phyloP scores from a whole-genome alignment of 2,888 invertebrate species.

The Ennomos erosarius region DNA sequence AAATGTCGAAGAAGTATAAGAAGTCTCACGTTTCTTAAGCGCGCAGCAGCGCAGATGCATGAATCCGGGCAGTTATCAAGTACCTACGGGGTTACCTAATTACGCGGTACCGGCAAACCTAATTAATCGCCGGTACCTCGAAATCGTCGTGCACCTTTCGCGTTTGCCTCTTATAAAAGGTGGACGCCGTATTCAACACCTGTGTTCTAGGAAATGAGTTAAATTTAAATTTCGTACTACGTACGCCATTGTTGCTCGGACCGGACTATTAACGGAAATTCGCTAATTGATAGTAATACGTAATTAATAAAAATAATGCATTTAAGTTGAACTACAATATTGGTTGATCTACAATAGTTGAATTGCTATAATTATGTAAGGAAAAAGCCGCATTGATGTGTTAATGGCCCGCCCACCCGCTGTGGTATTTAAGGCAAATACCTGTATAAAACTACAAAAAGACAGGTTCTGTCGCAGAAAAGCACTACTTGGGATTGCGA shows the following conservation, averaged over 20 bases:
- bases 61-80: conserved; percentile 49
- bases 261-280: conserved; percentile 37
- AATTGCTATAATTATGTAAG: conserved; percentile 30
- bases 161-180: conserved; percentile 54
- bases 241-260: conserved; percentile 46
- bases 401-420: conserved; percentile 32
- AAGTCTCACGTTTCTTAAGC: conserved; percentile 40
- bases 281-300: neutral
- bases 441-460: conserved; percentile 33
- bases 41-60: conserved; percentile 13
- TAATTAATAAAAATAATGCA: conserved; percentile 38
- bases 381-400: conserved; percentile 37
- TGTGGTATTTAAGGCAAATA: conserved; percentile 25
- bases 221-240: conserved; percentile 59
- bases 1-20: conserved; percentile 19
- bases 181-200: conserved; percentile 56
- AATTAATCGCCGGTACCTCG: conserved; percentile 58
- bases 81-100: conserved; percentile 58
- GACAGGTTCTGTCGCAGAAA: conserved; percentile 29
- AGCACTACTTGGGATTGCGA: conserved; percentile 34
- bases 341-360: too few species aligned
- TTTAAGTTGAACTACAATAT: conserved; percentile 26
- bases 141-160: conserved; percentile 37
- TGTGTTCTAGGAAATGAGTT: conserved; percentile 57
- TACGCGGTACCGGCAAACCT: conserved; percentile 59